phyloP scores from a whole-genome alignment of 37 sponge, comb jelly and placozoan species.

The Geodia barretti region DNA sequence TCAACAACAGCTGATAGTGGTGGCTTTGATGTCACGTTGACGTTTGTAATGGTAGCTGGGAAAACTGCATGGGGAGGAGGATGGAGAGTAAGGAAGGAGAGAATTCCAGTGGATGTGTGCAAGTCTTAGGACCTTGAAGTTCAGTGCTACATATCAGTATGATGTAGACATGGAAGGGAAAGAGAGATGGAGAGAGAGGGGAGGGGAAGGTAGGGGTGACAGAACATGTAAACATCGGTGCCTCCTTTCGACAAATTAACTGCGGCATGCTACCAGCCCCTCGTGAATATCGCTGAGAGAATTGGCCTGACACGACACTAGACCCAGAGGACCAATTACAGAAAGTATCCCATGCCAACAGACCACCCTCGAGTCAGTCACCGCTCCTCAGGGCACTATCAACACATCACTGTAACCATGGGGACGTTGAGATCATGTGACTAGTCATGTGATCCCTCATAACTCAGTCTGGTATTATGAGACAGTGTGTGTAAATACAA shows the following conservation, averaged over 20 bases:
- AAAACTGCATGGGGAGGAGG: not conserved
- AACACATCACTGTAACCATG: too few species aligned
- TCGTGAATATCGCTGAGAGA: not conserved
- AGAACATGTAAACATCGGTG: too few species aligned
- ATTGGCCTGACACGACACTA: not conserved
- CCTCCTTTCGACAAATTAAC: not conserved
- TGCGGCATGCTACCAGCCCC: not conserved
- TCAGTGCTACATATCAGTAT: too few species aligned
- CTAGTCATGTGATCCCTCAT: too few species aligned
- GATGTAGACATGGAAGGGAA: too few species aligned
- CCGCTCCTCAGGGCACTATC: not conserved
- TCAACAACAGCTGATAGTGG: not conserved
- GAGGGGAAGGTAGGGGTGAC: not conserved
- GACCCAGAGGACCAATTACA: too few species aligned
- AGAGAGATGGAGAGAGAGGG: constrained; percentile 1
- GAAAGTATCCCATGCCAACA: not conserved
- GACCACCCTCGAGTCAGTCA: not conserved
- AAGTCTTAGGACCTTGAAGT: too few species aligned
- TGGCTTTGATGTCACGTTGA: not conserved
- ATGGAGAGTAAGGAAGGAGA: not conserved
- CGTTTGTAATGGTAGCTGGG: not conserved
- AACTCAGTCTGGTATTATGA: too few species aligned
- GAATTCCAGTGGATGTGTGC: too few species aligned
- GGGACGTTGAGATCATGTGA: too few species aligned
- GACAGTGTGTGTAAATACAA: too few species aligned